These are phyloP conservation scores for Rhea americana DNA, from an alignment of 2,113 vertebrate species.

Conservation along the genomic window DNA sequence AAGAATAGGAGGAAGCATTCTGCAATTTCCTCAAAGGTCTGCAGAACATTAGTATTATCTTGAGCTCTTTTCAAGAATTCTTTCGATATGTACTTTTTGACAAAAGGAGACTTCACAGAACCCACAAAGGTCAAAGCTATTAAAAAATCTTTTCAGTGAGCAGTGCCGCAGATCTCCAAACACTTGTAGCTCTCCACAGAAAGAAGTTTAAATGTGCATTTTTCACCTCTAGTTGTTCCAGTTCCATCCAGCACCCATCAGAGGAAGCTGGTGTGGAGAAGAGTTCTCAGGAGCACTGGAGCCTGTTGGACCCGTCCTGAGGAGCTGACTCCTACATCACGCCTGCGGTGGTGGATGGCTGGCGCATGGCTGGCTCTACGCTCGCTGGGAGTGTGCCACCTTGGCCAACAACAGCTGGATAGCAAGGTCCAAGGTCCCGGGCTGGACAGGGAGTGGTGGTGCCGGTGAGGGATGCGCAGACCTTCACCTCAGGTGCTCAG, in stretches of 20 bases:
- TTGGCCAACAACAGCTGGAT: too few species aligned
- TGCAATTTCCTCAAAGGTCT: background rate
- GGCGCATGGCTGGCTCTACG: too few species aligned
- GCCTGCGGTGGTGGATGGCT: background rate
- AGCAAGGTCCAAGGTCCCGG: too few species aligned
- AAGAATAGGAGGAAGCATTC: background rate
- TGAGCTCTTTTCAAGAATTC: slow-evolving; percentile 13
- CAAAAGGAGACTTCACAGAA: slow-evolving; percentile 16
- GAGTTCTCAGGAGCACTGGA: background rate
- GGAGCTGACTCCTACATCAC: background rate
- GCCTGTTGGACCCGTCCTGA: background rate
- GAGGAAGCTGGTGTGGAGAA: background rate
- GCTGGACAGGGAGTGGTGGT: too few species aligned
- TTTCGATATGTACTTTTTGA: slow-evolving; percentile 22
- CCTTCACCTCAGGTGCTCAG: too few species aligned
- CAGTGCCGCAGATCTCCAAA: slow-evolving; percentile 18
- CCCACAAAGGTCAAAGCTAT: slow-evolving; percentile 56
- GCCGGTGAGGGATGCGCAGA: too few species aligned
- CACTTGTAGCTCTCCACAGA: background rate
- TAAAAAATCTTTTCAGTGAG: slow-evolving; percentile 45
- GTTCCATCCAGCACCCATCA: background rate
- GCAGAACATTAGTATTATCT: slow-evolving; percentile 4
- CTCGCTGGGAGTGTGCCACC: too few species aligned
- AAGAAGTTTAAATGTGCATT: background rate
- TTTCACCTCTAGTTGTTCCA: slow-evolving; percentile 9